Evolutionary conservation across 2,888 invertebrate species (phyloP).

Genomic region (Eristalis pertinax): DNA sequence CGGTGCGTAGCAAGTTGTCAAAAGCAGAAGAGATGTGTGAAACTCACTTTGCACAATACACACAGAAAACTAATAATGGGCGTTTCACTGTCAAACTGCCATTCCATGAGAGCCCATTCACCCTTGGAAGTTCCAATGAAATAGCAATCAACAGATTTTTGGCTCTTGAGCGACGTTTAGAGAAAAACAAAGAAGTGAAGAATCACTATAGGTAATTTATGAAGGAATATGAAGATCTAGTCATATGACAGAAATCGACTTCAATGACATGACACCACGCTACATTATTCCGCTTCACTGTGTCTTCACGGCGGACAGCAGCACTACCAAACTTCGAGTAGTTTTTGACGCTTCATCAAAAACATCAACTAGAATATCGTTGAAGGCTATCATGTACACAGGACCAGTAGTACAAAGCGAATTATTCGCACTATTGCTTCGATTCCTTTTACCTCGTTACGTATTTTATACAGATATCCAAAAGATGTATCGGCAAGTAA

Average conservation of each 20-base stretch:
- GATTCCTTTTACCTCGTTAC: slow-evolving; percentile 39
- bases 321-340: no score
- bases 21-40: no score
- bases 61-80: no score
- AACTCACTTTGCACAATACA: no score
- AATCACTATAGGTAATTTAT: slow-evolving; percentile 48
- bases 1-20: no score
- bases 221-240: slow-evolving; percentile 57
- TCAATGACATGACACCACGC: not conserved
- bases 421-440: slow-evolving; percentile 7
- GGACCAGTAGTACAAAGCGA: slow-evolving; percentile 74
- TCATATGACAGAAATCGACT: no score
- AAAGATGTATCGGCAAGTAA: slow-evolving; percentile 74
- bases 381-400: slow-evolving; percentile 71
- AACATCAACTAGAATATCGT: slow-evolving; percentile 54
- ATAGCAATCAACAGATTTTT: no score
- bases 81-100: no score
- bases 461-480: slow-evolving; percentile 74
- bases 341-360: no score
- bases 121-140: no score
- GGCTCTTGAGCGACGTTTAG: slow-evolving; percentile 64
- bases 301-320: slow-evolving; percentile 9
- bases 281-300: slow-evolving; percentile 31
- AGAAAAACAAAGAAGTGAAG: slow-evolving; percentile 45
- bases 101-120: no score